Percentiles rank a stretch among this genome's conserved stretches.
These are phyloP conservation scores for Drosophila basisetae DNA, from an alignment of 2,888 invertebrate species.

Conservation along the genomic window DNA sequence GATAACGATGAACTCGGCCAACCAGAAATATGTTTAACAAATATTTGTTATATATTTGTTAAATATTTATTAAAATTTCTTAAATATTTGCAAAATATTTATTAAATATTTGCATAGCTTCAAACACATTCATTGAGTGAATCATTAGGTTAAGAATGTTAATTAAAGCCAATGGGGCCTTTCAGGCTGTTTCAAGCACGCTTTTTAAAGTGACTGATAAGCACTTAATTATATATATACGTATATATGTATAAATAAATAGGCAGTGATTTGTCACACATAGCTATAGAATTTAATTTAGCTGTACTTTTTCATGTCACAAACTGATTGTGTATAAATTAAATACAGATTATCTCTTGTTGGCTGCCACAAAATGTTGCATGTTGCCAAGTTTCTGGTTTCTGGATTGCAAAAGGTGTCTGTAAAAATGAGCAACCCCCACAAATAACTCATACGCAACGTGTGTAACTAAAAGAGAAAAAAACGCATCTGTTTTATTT, in stretches of 20 bases:
- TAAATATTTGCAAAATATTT: neutral
- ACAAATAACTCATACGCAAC: slow-evolving; percentile 68
- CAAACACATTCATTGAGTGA: neutral
- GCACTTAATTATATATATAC: neutral
- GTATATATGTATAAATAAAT: neutral
- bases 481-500: slow-evolving; percentile 6
- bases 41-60: neutral
- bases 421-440: neutral
- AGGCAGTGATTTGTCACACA: neutral
- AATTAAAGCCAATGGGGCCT: neutral
- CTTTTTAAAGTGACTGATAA: neutral
- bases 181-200: neutral
- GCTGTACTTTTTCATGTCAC: neutral
- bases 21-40: neutral
- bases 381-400: slow-evolving; percentile 36
- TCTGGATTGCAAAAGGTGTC: neutral
- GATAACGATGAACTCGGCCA: slow-evolving; percentile 28
- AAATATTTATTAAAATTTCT: neutral
- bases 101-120: neutral
- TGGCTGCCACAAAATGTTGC: slow-evolving; percentile 6
- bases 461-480: slow-evolving; percentile 25
- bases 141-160: neutral
- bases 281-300: neutral
- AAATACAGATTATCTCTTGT: neutral
- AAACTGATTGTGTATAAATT: neutral